Evolutionary conservation across 2,888 invertebrate species (phyloP).

Genomic region (Acanthoscelides obtectus): DNA sequence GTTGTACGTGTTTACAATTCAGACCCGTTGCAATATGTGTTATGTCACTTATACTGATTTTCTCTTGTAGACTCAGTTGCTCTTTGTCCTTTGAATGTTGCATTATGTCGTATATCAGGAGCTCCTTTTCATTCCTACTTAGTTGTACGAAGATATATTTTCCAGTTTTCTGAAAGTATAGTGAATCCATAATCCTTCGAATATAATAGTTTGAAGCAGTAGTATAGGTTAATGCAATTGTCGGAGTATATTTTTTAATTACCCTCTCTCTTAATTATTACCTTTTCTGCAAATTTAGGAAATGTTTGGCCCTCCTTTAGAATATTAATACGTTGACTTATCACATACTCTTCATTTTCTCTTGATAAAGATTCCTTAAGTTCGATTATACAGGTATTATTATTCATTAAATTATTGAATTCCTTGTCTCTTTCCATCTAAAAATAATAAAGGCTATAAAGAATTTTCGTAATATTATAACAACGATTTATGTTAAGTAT

Average conservation of each 20-base stretch:
- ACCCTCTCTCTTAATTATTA: no score
- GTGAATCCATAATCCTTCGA: no score
- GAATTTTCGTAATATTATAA: background rate
- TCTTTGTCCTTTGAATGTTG: slow-evolving; percentile 11
- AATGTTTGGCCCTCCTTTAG: slow-evolving; percentile 35
- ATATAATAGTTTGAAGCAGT: no score
- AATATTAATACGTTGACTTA: slow-evolving; percentile 34
- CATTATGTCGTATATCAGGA: slow-evolving; percentile 25
- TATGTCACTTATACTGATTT: slow-evolving; percentile 27
- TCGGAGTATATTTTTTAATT: no score
- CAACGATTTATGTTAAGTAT: no score
- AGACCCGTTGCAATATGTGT: slow-evolving; percentile 39
- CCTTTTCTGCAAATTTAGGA: slow-evolving; percentile 40
- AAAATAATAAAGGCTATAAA: slow-evolving; percentile 12
- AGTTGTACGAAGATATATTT: slow-evolving; percentile 30
- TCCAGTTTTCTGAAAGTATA: slow-evolving; percentile 29
- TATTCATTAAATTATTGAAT: slow-evolving; percentile 29
- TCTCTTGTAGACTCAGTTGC: background rate
- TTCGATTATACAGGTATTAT: slow-evolving; percentile 35
- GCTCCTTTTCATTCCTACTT: slow-evolving; percentile 28
- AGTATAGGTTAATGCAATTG: no score
- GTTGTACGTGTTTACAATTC: slow-evolving; percentile 38
- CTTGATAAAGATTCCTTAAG: slow-evolving; percentile 30
- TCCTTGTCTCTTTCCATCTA: slow-evolving; percentile 37
- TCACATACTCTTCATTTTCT: slow-evolving; percentile 32